Evolutionary conservation across 2,797 vertebrate species (phyloP).

Genomic region (Trichosurus vulpecula): DNA sequence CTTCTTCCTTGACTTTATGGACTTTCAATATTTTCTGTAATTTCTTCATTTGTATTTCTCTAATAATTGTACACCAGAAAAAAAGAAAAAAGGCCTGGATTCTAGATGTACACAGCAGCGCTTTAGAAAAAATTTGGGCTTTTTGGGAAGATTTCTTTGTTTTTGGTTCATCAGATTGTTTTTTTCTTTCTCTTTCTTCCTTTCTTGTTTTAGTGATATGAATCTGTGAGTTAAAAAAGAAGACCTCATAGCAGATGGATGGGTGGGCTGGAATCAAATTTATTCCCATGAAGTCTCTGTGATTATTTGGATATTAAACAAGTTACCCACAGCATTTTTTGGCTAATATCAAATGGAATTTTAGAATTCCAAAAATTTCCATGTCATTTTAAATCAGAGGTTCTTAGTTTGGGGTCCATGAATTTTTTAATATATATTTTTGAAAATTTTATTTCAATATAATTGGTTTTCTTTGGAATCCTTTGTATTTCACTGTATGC

Average conservation of each 20-base stretch:
- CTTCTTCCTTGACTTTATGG: background rate
- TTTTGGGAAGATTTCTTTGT: background rate
- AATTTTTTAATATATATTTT: conserved; percentile 6
- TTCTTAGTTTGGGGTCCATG: too few species aligned
- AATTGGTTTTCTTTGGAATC: background rate
- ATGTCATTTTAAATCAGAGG: background rate
- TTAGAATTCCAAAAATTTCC: background rate
- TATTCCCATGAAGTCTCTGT: background rate
- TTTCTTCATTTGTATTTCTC: background rate
- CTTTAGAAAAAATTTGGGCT: background rate
- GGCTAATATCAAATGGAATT: background rate
- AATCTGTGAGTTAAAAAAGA: background rate
- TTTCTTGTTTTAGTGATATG: background rate
- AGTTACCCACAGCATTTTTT: conserved; percentile 5
- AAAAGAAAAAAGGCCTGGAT: background rate
- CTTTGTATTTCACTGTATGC: background rate
- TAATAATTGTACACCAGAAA: background rate
- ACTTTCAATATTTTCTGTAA: background rate
- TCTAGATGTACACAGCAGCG: background rate
- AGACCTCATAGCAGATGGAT: background rate
- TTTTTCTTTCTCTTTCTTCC: too few species aligned
- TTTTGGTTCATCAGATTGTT: background rate
- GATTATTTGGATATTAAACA: background rate
- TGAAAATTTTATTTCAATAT: background rate
- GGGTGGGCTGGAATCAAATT: background rate